Evolutionary conservation across 2,888 invertebrate species (phyloP).

Genomic region (Cheiracanthium punctorium): DNA sequence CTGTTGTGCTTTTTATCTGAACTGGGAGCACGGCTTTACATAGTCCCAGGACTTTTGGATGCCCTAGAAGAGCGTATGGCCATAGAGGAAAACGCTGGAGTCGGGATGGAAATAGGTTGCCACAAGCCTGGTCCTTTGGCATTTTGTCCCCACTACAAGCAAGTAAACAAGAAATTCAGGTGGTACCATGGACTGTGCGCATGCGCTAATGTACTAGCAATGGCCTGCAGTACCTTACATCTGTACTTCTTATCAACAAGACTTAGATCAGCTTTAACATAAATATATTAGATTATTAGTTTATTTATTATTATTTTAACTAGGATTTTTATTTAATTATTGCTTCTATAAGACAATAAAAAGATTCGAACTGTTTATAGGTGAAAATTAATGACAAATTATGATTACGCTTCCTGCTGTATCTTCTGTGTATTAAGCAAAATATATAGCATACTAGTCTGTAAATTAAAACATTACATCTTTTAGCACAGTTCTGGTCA

Average conservation of each 20-base stretch:
- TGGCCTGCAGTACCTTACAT: slow-evolving; percentile 83
- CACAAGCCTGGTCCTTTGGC: slow-evolving; percentile 83
- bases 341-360: too few species aligned
- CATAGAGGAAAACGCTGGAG: slow-evolving; percentile 79
- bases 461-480: too few species aligned
- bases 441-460: too few species aligned
- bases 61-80: slow-evolving; percentile 85
- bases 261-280: slow-evolving; percentile 73
- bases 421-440: too few species aligned
- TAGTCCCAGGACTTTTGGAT: slow-evolving; percentile 84
- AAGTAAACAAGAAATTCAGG: slow-evolving; percentile 85
- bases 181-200: slow-evolving; percentile 86
- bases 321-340: neutral
- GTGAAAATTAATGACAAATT: too few species aligned
- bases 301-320: neutral
- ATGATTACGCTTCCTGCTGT: too few species aligned
- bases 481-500: too few species aligned
- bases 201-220: slow-evolving; percentile 85
- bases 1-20: slow-evolving; percentile 84
- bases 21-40: slow-evolving; percentile 84
- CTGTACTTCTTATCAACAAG: slow-evolving; percentile 81
- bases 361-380: too few species aligned
- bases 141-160: slow-evolving; percentile 87
- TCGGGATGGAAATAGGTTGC: slow-evolving; percentile 79
- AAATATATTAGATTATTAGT: neutral